Evolutionary conservation across 2,888 invertebrate genomes (phyloP), one percentile per base, ranked within the genome.

Genomic region (Malthinus flaveolus): DNA sequence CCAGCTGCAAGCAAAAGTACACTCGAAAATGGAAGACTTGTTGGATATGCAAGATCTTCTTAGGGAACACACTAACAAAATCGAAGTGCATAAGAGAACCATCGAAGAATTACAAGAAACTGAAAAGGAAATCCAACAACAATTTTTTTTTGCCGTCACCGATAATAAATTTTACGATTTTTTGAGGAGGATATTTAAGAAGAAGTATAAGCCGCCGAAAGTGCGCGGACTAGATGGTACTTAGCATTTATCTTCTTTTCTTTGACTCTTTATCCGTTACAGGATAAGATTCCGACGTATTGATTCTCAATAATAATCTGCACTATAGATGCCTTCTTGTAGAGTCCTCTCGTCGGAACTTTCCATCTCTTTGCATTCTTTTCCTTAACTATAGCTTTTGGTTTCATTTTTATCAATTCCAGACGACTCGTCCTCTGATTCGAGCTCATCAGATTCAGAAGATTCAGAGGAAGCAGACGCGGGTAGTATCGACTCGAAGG

Each of bases 91-190:
- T 52, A 76, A 79, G 54, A 73, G 71, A 47, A 76, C 78, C 48
- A 79, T 83, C 37, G 73, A 73, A 36, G 78, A 78, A 33, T 67
- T 82, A 35, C 76, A 79, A 23, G 79, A 82, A 3, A 79, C 82
- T 57, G 82, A 84, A 10, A 76, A 74, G 42, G 76, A 77, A 1
- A 73, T 85, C 8, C 82, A 84, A 47, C 69, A 78, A 1, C 81
- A 82, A 49, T 91, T 89, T 70, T 80, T 83, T 52, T 63, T 67
- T 10, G 80, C 76, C 31, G 79, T 83, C 6, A 82, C 86, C 0
- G 88, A 90, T 51, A 89, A 89, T 71, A 91, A 90, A 73, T 94
- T 90, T 74, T 84, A 84, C 5, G 87, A 89, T 68, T 94, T 93
- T 72, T 76, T 95, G 37, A 83, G 85, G 12, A 86, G 88, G 69